phyloP scores from a whole-genome alignment of 2,113 vertebrate genomes.

The Silurus meridionalis region DNA sequence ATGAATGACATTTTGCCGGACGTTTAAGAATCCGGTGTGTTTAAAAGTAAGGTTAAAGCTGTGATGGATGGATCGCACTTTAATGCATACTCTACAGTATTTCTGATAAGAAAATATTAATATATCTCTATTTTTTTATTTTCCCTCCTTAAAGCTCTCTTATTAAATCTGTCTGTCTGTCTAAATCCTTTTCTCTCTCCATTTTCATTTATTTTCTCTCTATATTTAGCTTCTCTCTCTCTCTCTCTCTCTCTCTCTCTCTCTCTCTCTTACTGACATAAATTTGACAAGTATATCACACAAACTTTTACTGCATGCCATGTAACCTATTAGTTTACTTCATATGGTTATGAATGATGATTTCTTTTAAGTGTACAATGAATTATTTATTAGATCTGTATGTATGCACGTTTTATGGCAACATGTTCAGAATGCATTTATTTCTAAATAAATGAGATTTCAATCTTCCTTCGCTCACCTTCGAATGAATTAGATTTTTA shows the following conservation, averaged over 20 bases:
- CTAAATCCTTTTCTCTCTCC: background rate
- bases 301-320: background rate
- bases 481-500: background rate
- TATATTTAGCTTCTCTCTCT: background rate
- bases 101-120: background rate
- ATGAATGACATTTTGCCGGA: constrained; percentile 61
- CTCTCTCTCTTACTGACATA: background rate
- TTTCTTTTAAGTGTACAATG: background rate
- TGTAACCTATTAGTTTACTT: background rate
- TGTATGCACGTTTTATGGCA: background rate
- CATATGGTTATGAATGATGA: background rate
- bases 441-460: background rate
- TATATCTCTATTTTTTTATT: background rate
- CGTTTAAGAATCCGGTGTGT: background rate
- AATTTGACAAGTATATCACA: background rate
- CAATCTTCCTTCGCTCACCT: background rate
- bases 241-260: background rate
- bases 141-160: background rate
- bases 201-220: background rate
- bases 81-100: background rate
- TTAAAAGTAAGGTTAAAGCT: background rate
- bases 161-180: too few relatives aligned
- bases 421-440: background rate
- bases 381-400: background rate
- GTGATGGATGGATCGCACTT: background rate